These are phyloP conservation scores for Onychomys arenicola DNA, from an alignment of 2,797 vertebrate species.

Conservation along the genomic window DNA sequence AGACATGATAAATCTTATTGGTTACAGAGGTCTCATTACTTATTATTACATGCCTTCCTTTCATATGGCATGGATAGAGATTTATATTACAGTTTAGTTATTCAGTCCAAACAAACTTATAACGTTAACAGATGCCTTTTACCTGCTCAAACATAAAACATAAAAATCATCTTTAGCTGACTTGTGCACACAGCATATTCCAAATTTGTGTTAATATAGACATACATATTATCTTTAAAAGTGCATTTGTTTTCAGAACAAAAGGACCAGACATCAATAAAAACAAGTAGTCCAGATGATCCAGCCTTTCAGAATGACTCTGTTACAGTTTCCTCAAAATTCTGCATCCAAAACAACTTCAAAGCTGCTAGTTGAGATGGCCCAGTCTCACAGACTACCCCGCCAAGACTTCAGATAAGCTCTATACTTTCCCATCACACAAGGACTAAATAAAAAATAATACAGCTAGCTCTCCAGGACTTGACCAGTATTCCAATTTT, in stretches of 20 bases:
- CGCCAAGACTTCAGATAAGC: too few relatives aligned
- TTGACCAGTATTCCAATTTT: too few relatives aligned
- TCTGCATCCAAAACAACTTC: not conserved
- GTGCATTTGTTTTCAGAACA: not conserved
- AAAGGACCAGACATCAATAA: not conserved
- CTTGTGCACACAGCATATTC: too few relatives aligned
- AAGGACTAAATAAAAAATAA: too few relatives aligned
- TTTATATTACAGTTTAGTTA: not conserved
- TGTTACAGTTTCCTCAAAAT: not conserved
- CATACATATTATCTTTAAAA: not conserved
- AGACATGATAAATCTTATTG: not conserved
- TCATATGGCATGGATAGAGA: not conserved
- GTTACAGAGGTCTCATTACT: not conserved
- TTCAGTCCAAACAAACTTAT: not conserved
- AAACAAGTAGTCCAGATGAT: not conserved
- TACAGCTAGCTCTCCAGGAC: too few relatives aligned
- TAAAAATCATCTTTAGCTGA: not conserved
- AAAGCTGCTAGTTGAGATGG: not conserved
- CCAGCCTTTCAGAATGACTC: not conserved
- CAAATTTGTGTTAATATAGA: not conserved
- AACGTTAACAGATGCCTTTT: not conserved
- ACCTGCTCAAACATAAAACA: not conserved
- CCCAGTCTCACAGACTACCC: too few relatives aligned
- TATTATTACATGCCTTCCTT: not conserved
- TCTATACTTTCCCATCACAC: too few relatives aligned